A percentile compares a stretch with the other conserved stretches of the same genome.
These are phyloP conservation scores for Spongilla lacustris DNA, from an alignment of 37 sponge, comb jelly and placozoan species.

Conservation along the genomic window DNA sequence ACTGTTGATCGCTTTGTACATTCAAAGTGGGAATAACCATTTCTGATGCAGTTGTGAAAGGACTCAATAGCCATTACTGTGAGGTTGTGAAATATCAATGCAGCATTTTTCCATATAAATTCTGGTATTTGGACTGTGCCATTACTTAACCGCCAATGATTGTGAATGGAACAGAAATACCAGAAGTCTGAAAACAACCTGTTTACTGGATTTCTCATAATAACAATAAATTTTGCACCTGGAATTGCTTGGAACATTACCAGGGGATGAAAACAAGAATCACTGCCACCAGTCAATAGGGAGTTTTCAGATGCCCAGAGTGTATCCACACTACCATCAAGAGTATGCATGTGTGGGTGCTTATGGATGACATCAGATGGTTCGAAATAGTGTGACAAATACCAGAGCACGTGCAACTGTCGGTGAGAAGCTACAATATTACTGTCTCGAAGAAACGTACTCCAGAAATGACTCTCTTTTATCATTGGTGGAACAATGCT, in stretches of 20 bases:
- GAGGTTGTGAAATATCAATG: conserved; percentile 43
- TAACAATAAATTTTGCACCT: conserved; percentile 47
- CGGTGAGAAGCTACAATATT: not conserved
- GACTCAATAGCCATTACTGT: not conserved
- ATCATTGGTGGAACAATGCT: conserved; percentile 15
- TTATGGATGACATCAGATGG: not conserved
- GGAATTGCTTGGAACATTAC: conserved; percentile 35
- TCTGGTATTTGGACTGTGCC: not conserved
- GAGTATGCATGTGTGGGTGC: not conserved
- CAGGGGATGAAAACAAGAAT: conserved; percentile 19
- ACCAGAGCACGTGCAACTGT: conserved; percentile 10
- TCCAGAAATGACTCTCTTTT: conserved; percentile 50
- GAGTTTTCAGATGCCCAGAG: conserved; percentile 10
- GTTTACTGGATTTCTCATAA: conserved; percentile 51
- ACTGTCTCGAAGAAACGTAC: not conserved
- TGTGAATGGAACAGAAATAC: conserved; percentile 36
- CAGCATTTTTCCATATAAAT: not conserved
- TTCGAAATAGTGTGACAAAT: conserved; percentile 27
- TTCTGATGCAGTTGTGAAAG: conserved; percentile 3
- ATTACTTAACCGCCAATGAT: conserved; percentile 10
- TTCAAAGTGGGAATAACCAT: conserved; percentile 18
- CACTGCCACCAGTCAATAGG: not conserved
- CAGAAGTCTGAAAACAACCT: conserved; percentile 61
- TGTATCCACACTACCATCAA: conserved; percentile 51
- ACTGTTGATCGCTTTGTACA: not conserved